Base-by-base conservation (phyloP, 2,113 vertebrate species). In the Crocuta crocuta region DNA sequence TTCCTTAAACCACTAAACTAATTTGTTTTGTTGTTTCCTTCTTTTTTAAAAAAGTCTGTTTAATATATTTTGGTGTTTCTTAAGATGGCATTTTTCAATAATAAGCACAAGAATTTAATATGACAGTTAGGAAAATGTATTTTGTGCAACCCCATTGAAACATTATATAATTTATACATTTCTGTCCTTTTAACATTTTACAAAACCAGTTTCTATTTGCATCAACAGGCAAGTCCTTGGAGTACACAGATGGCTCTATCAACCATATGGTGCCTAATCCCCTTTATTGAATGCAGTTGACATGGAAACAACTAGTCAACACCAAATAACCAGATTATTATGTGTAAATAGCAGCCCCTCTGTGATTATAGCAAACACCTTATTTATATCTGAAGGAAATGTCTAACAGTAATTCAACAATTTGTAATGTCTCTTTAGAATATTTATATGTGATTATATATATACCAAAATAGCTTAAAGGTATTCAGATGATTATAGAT, bases 211-310 rank as follows among this genome's bases (percentile, higher is more conserved):
- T 99, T 99, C 97, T 98, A 98, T 98, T 98, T 98, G 88, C 90
- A 98, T 94, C 97, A 98, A 98, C 97, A 96, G 97, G 98, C 95
- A 96, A 93, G 97, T 98, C 99, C 98, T 98, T 91, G 71, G 98
- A 99, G 98, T 98, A 98, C 89, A 97, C 99, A 99, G 99, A 99
- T 99, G 98, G 98, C 98, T 98, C 98, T 98, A 96, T 94, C 98
- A 98, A 98, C 96, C 82, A 90, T 98, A 99, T 99, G 99, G 98
- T 98, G 97, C 95, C 53, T 71, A 98, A 97, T 97, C 83, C 53
- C 86, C 80, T 94, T 96, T 97, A 65, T 1, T 35, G 1, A 90
- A 45, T 1, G 0, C 48, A 97, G 94, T 3, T 98, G 97, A 97
- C 65, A 92, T 97, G 90, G 94, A 97, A 98, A 98, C 73, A 95